phyloP scores from a whole-genome alignment of 2,888 invertebrate genomes.

The Acanthosepion lycidas region DNA sequence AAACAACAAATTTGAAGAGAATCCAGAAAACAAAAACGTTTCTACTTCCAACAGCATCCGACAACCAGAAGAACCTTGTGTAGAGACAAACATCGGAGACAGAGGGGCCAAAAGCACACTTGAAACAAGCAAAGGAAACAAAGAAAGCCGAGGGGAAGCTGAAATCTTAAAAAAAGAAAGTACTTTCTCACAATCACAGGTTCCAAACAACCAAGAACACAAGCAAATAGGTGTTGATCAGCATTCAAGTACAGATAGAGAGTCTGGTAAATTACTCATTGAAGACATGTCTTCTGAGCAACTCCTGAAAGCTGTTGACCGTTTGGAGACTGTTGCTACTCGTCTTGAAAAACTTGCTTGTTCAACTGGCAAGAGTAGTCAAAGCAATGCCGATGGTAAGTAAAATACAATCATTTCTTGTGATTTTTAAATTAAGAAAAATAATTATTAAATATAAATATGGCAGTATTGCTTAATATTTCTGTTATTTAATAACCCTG shows the following conservation, averaged over 20 bases:
- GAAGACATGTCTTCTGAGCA: background rate
- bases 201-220: background rate
- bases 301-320: background rate
- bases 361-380: background rate
- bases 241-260: background rate
- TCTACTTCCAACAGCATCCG: background rate
- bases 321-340: background rate
- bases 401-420: background rate
- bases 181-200: background rate
- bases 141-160: background rate
- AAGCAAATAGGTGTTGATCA: background rate
- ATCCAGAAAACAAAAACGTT: background rate
- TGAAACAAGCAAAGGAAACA: background rate
- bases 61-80: background rate
- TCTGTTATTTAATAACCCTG: background rate
- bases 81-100: background rate
- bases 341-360: too few relatives aligned
- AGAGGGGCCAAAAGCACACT: background rate
- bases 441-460: background rate
- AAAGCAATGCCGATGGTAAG: background rate
- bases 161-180: background rate
- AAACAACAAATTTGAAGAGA: background rate
- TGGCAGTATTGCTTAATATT: background rate
- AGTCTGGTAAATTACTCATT: background rate
- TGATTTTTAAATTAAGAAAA: background rate